Conservation (phyloP, 2,113 vertebrate genomes). For the Sclerurus mexicanus region DNA sequence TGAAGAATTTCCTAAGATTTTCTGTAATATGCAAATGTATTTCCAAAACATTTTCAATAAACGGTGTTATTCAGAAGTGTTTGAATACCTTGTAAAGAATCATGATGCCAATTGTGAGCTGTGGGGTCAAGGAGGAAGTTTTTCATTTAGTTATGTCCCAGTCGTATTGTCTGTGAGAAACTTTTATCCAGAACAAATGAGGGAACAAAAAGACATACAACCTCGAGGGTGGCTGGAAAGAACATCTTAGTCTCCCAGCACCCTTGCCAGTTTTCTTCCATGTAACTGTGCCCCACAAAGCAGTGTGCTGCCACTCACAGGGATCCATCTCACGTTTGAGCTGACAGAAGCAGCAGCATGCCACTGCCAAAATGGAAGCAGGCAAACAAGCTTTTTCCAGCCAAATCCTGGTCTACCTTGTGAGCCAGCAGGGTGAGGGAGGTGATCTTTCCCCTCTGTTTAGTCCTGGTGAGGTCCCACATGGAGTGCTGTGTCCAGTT, state of each 20-base stretch:
- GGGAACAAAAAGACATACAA: background rate
- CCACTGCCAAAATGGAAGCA: background rate
- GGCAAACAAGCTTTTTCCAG: background rate
- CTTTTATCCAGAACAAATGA: background rate
- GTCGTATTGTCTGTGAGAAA: background rate
- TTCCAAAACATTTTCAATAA: conserved; percentile 45
- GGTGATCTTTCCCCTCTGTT: background rate
- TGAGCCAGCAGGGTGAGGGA: background rate
- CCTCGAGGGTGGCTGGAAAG: background rate
- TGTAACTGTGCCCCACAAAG: background rate
- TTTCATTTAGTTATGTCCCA: background rate
- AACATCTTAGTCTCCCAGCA: background rate
- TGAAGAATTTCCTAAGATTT: background rate
- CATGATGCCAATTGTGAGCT: background rate
- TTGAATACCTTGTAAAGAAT: background rate
- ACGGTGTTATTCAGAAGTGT: background rate
- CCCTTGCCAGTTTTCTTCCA: background rate
- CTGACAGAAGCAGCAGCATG: background rate
- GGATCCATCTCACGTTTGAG: background rate
- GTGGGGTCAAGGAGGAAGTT: background rate
- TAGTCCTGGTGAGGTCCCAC: background rate
- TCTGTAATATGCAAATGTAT: background rate
- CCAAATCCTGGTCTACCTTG: background rate
- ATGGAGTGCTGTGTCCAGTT: background rate
- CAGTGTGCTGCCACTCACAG: background rate